Evolutionary conservation across 2,113 vertebrate species (phyloP).

Genomic region (Peromyscus californicus): DNA sequence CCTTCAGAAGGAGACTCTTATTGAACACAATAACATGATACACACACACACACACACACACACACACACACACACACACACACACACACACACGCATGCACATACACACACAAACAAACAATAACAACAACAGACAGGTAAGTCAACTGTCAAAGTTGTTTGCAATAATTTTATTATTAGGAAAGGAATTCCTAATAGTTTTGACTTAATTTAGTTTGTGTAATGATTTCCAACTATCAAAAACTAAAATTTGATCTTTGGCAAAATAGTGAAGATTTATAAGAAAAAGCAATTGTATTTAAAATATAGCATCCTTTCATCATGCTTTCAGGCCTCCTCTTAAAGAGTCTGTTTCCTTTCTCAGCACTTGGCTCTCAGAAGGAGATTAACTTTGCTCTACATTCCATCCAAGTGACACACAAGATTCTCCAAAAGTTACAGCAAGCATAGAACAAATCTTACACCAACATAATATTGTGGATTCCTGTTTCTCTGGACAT

Average conservation of each 20-base stretch:
- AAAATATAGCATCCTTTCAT: neutral
- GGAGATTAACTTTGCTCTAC: neutral
- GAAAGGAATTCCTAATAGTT: slow-evolving; percentile 1
- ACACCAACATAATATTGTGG: neutral
- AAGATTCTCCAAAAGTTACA: slow-evolving; percentile 21
- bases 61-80: neutral
- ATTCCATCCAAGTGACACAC: slow-evolving; percentile 40
- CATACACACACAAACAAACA: neutral
- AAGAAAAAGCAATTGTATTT: slow-evolving; percentile 5
- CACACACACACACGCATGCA: neutral
- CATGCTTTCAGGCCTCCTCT: neutral
- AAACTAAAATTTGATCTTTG: slow-evolving; percentile 39
- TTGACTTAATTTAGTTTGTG: neutral
- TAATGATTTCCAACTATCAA: slow-evolving; percentile 37
- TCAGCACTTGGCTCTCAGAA: neutral
- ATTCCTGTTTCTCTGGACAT: slow-evolving; percentile 72
- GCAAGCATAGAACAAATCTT: neutral
- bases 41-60: neutral
- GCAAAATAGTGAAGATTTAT: neutral
- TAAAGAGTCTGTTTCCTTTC: neutral
- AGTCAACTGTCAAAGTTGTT: neutral
- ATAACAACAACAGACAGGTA: neutral
- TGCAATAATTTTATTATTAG: neutral
- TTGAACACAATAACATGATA: neutral
- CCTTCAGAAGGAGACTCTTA: neutral